Evolutionary conservation across 2,113 vertebrate species (phyloP), one percentile per base, ranked within the genome.

Genomic region (Rhinopomastus cyanomelas): DNA sequence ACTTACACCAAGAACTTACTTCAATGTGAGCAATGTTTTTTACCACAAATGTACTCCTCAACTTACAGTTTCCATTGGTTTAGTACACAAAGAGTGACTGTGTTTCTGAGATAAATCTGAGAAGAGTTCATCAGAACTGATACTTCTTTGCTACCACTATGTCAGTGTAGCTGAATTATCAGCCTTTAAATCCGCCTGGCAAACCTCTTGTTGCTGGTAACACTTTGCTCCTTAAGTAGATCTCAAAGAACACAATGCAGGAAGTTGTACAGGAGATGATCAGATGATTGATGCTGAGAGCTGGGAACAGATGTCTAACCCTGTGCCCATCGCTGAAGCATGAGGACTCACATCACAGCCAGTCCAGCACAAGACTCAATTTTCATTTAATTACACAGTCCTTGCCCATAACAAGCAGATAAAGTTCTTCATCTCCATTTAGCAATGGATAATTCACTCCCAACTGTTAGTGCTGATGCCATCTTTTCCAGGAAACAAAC

Each of bases 301-400:
- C 16, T 46, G 14, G 56, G 20, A 85, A 39, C 14, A 74, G 52
- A 32, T 44, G 19, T n/a, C 71, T 83, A 66, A 80, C 72, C 23
- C 71, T 64, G 15, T 30, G 26, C 37, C 39, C 4, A 5, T 73
- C 53, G 57, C 42, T 2, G 8, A 44, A 56, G 25, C 5, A 2
- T 8, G 42, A 72, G 60, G 25, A 36, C 29, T 85, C 1, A 0
- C 22, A 29, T 3, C 23, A 75, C 21, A 83, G 36, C 15, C 85
- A 76, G 14, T 56, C 55, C 61, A 65, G 42, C 9, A 2, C 48
- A n/a, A n/a, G 79, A 77, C 60, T 68, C 81, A 42, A 95, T 93
- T 92, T 95, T 61, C 85, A 55, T 85, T 95, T 95, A 96, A 95
- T 95, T 94, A 76, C 66, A 76, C 29, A 34, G 53, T 83, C 48